Evolutionary conservation across 2,113 vertebrate genomes (phyloP), one percentile per base, ranked within the genome.

Genomic region (Suricata suricatta): DNA sequence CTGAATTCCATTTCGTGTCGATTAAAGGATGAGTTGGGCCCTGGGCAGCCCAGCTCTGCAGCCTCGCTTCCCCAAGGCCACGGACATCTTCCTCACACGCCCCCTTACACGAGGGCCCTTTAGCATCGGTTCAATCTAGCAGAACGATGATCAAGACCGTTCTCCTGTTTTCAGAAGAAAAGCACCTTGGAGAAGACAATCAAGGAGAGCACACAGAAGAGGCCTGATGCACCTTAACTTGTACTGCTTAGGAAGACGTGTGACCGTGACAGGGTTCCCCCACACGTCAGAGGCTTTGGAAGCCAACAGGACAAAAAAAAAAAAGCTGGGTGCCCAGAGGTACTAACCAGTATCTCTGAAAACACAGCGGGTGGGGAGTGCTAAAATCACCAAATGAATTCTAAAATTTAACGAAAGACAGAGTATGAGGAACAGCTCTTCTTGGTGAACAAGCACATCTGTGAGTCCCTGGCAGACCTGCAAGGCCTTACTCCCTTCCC

Each of bases 281-380:
- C 29, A 9, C 31, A 21, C 14, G 29, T 29, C 64, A 44, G 74
- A 54, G 7, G 74, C 41, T 3, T 27, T 27, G 41, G 81, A 57
- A 79, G 57, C 57, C 33, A 5, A 2, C 0, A 0, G 5, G 57
- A 60, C 29, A 71, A 83, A 63, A 82, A 12, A 69, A 11, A 57
- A 47, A 69, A 8, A 57, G 63, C 52, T 33, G 33, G 68, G 27
- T 1, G 4, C 74, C 14, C 52, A 27, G 10, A 12, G 29, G 29
- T 25, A 33, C 60, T 31, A 8, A 8, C 35, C 27, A 60, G 27
- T 4, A 68, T 41, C 31, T 60, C 52, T 60, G 52, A 60, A 54
- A 31, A n/a, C 3, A 19, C 1, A 7, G 35, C 1, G 12, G 50
- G 10, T 19, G 6, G 2, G 2, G 29, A 41, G 3, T 2, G 29